Conservation (phyloP, 2,797 vertebrate genomes). For the Gobio occitaniae region DNA sequence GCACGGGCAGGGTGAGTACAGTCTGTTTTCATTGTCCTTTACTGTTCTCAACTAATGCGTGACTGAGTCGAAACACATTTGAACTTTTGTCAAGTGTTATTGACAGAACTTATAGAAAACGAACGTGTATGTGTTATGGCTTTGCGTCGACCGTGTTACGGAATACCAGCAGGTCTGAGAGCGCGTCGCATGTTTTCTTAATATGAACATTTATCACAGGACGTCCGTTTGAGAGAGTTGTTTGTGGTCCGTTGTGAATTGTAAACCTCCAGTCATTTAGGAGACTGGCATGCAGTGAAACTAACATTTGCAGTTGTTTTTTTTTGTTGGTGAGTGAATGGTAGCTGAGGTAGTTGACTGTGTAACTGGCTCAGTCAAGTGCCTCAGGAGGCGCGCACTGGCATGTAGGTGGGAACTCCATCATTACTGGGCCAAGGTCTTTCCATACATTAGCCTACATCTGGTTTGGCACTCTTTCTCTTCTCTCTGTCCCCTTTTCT, state of each 20-base stretch:
- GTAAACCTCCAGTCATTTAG: neutral
- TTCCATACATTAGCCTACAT: slow-evolving; percentile 64
- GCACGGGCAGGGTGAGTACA: slow-evolving; percentile 59
- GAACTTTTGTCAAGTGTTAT: slow-evolving; percentile 18
- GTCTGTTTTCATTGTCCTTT: slow-evolving; percentile 24
- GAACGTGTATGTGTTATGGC: neutral
- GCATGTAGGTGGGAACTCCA: slow-evolving; percentile 68
- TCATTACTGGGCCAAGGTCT: slow-evolving; percentile 77
- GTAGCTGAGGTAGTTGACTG: slow-evolving; percentile 38
- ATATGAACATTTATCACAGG: neutral
- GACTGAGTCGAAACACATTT: slow-evolving; percentile 14
- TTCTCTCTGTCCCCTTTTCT: slow-evolving; percentile 26
- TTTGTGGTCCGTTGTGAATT: neutral
- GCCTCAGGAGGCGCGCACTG: slow-evolving; percentile 63
- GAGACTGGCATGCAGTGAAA: neutral
- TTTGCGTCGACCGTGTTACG: neutral
- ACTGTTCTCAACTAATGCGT: slow-evolving; percentile 11
- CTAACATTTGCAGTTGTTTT: slow-evolving; percentile 14
- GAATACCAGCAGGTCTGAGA: slow-evolving; percentile 17
- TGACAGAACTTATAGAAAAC: slow-evolving; percentile 15
- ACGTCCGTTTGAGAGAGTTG: neutral
- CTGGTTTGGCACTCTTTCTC: slow-evolving; percentile 37
- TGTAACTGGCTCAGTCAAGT: slow-evolving; percentile 60
- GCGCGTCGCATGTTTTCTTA: neutral
- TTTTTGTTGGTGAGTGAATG: slow-evolving; percentile 4